Base-by-base conservation (phyloP, 2,797 vertebrate species). In the Danionella dracula region DNA sequence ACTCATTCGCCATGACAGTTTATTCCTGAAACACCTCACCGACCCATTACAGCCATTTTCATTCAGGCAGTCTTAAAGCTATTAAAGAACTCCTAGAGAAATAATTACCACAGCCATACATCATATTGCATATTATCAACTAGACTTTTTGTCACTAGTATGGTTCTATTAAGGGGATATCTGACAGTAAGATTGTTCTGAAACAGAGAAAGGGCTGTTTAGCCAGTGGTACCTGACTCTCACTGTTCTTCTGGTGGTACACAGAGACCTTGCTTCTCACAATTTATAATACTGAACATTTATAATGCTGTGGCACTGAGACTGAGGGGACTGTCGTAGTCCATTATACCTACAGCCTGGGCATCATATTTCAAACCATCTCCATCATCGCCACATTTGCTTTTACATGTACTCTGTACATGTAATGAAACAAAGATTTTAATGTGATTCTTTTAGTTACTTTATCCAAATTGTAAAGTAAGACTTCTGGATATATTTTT, bases 271-370 rank as follows among this genome's bases (percentile, higher is more conserved):
- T 61, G 65, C 59, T 58, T 59, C 54, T 45, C 51, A 8, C 45
- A 59, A 57, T 68, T 60, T 68, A 62, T 76, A 77, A 74, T 79
- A 74, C 57, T 69, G 63, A 29, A 21, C 71, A 76, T 81, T 81
- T 70, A 76, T 77, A 73, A 76, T 70, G 17, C 48, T 37, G 11
- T 75, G 76, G 72, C 77, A 77, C 42, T 62, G 53, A 54, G 62
- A 77, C 77, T 77, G 70, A 79, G 76, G 63, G 69, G 60, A 72
- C 63, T 71, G 66, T 67, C 57, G 41, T 42, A 78, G 54, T 54
- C 67, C 63, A 80, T 80, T 75, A 76, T 53, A 53, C 32, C 12
- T 19, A 19, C 57, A 50, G 44, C 35, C 15, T 21, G 9, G 15
- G 46, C 37, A 48, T 66, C 58, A 56, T 34, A 45, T 54, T 54